Base-by-base conservation (phyloP, 1,140 invertebrate genomes). In the Rhyacophila brunnea region DNA sequence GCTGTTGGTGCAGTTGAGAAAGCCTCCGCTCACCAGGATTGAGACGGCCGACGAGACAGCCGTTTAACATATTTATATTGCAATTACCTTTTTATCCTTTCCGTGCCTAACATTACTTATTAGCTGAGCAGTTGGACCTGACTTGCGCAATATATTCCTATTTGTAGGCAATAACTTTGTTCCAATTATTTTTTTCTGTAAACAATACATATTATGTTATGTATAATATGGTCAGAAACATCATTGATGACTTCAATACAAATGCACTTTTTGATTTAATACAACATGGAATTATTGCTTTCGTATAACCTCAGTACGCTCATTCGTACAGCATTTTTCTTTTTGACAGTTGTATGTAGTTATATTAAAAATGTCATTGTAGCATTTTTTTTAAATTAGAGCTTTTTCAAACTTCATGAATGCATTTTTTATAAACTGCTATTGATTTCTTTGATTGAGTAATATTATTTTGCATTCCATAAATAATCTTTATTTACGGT, bases 1-100 rank as follows among this genome's bases (percentile, higher is more conserved):
- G 43, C 43, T 65, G 6, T 23, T 50, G n/a, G 59, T 58, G 2
- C 53, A 65, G 42, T 35, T 61, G 1, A 45, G 38, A 13, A 61
- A 61, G 42, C 52, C 50, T 2, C 28, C 38, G 11, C 17, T 15
- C 28, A 13, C 47, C 2, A 42, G 59, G 28, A 65, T 65, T 28
- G 63, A 65, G 32, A 58, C 63, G 19, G 63, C 50, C 1, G 55
- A 65, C 19, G 50, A 61, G 45, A 58, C 63, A 3, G 55, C 63
- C 28, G 63, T 62, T 19, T 64, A 64, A 53, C n/a, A 10, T 5
- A 36, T 35, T 15, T 38, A n/a, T 15, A 34, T 14, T 2, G 48
- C 14, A 2, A 13, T 35, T 13, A 17, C 13, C 13, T 4, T 17
- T 18, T 34, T 10, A 56, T 42, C 32, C 13, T 40, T 28, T 7